These are phyloP conservation scores for Baccha elongata DNA, from an alignment of 2,888 invertebrate genomes.

Conservation along the genomic window DNA sequence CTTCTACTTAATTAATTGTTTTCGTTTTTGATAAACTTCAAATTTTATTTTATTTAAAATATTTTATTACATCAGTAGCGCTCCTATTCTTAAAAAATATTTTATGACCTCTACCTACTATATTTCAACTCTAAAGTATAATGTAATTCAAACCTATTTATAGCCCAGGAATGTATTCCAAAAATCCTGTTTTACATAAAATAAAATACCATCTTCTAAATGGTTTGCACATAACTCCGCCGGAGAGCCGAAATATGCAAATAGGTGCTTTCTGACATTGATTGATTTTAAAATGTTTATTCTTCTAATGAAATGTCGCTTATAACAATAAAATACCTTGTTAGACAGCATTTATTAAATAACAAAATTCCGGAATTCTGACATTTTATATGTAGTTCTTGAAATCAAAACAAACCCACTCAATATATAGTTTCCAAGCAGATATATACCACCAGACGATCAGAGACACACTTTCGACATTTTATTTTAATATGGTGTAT, in stretches of 20 bases:
- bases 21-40: too few relatives aligned
- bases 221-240: not conserved
- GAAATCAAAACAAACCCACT: constrained; percentile 27
- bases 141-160: too few relatives aligned
- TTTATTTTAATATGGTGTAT: constrained; percentile 9
- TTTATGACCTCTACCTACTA: too few relatives aligned
- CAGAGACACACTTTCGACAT: constrained; percentile 1
- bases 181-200: too few relatives aligned
- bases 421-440: constrained; percentile 2
- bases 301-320: constrained; percentile 25
- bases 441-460: not conserved
- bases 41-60: too few relatives aligned
- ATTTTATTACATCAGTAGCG: too few relatives aligned
- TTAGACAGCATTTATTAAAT: not conserved
- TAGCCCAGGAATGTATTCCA: too few relatives aligned
- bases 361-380: constrained; percentile 19
- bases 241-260: constrained; percentile 3
- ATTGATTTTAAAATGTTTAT: constrained; percentile 16
- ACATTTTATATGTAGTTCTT: not conserved
- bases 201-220: too few relatives aligned
- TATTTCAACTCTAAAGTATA: too few relatives aligned
- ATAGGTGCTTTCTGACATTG: constrained; percentile 11
- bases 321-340: constrained; percentile 30
- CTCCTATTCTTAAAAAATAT: too few relatives aligned
- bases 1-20: too few relatives aligned